Percentiles rank a stretch among this genome's conserved stretches.
Conservation (phyloP, 1,140 invertebrate genomes). For the Panagrolaimus sp. region DNA sequence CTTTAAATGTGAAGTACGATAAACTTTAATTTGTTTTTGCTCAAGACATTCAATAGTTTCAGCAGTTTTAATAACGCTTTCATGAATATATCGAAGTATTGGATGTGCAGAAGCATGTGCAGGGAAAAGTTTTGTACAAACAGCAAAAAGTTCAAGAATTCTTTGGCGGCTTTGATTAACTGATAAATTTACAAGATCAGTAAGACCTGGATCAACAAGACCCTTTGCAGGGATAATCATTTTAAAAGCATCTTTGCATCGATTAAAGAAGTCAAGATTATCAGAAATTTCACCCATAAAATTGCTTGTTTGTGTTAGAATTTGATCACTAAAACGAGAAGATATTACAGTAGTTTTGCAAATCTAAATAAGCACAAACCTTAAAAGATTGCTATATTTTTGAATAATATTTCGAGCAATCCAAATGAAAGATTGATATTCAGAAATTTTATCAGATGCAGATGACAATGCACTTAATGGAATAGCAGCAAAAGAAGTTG, state of each 20-base stretch:
- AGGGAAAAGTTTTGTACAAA: neutral
- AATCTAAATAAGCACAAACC: neutral
- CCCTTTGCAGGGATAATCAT: constrained; percentile 6
- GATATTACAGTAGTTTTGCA: neutral
- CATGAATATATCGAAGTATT: neutral
- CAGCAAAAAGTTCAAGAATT: neutral
- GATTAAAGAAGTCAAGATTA: neutral
- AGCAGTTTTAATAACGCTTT: neutral
- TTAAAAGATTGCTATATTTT: constrained; percentile 5
- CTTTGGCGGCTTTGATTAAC: neutral
- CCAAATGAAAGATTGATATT: constrained; percentile 10
- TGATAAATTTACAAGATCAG: neutral
- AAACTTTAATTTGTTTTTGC: neutral
- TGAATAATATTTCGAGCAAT: neutral
- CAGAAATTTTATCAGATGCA: neutral
- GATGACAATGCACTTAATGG: neutral
- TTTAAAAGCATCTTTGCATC: neutral
- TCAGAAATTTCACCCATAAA: neutral
- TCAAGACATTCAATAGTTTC: neutral
- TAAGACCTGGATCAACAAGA: constrained; percentile 11
- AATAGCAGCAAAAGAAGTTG: neutral
- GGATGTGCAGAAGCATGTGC: neutral
- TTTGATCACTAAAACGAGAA: neutral
- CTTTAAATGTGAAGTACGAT: neutral
- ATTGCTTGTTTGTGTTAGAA: neutral